phyloP scores from a whole-genome alignment of 2,797 vertebrate genomes.

The Clarias laeviceps region DNA sequence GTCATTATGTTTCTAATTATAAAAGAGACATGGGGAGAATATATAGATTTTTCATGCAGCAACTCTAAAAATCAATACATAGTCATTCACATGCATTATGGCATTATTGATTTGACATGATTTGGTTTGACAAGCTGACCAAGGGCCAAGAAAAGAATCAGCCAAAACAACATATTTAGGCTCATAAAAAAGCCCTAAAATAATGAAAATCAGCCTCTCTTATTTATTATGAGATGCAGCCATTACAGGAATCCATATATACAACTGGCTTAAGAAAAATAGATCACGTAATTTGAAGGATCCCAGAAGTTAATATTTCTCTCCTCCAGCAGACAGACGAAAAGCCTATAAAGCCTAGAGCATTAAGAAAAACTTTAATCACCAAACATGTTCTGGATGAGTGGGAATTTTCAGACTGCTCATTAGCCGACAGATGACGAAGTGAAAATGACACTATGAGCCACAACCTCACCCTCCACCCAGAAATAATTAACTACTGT shows the following conservation, averaged over 20 bases:
- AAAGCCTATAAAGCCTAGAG: not conserved
- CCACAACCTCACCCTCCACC: constrained; percentile 48
- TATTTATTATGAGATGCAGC: not conserved
- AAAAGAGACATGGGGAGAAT: constrained; percentile 15
- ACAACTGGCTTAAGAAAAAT: not conserved
- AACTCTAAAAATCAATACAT: constrained; percentile 32
- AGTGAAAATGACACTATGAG: constrained; percentile 47
- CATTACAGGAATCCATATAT: constrained; percentile 4
- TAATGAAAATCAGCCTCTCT: not conserved
- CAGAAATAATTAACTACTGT: constrained; percentile 52
- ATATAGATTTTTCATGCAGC: constrained; percentile 39
- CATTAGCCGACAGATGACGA: constrained; percentile 37
- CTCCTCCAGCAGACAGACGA: constrained; percentile 5
- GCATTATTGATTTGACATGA: constrained; percentile 37
- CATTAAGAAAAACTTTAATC: constrained; percentile 17
- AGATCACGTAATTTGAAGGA: constrained; percentile 1
- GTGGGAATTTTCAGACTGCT: constrained; percentile 42
- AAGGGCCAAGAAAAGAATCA: not conserved
- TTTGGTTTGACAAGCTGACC: constrained; percentile 27
- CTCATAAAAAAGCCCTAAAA: not conserved
- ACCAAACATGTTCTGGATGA: constrained; percentile 27
- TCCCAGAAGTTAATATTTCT: constrained; percentile 14
- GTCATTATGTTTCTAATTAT: constrained; percentile 24
- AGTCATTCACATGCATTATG: constrained; percentile 29
- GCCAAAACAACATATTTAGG: constrained; percentile 8